Evolutionary conservation across 1,140 invertebrate genomes (phyloP), one percentile per base, ranked within the genome.

Genomic region (Globodera rostochiensis): DNA sequence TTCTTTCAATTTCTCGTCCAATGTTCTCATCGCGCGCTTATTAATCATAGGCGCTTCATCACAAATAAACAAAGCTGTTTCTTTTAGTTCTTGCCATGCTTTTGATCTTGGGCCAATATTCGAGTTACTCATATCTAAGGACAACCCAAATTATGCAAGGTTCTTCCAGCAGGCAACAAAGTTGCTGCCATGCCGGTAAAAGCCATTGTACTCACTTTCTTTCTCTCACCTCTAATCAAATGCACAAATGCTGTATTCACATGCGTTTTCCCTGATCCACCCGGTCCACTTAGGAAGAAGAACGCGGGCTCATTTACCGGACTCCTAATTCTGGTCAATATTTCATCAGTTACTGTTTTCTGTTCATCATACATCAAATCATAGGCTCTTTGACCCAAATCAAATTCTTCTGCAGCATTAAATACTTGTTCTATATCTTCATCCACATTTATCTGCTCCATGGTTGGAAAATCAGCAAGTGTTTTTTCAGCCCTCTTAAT

Each of bases 1-100:
- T 47, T 88, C 85, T 79, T 81, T 46, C 36, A 90, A 53, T 9
- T 82, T 82, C 46, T 9, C 9, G 80, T 80, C 80, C 15, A 25
- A 25, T 25, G 25, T 25, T 25, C 25, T 25, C 25, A 25, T 25
- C 25, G 25, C 25, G 25, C 25, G 25, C 25, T 25, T 25, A 25
- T 25, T 25, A 25, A 25, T 25, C 25, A 25, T 25, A 25, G 25
- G 25, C 25, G 25, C 25, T 1, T 25, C 25, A 25, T 25, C 25
- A 25, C 25, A 25, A 25, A 25, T 25, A 25, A 25, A 25, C 25
- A 25, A 25, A 25, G 25, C 25, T 0, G 25, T 25, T 25, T 25
- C 25, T 25, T 25, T 25, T 25, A 25, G 25, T 1, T 25, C 25
- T 25, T 25, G 25, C 25, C 25, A 25, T 25, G 25, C 25, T 1